These are phyloP conservation scores for Erebia aethiops DNA, from an alignment of 2,888 invertebrate species.

Conservation along the genomic window DNA sequence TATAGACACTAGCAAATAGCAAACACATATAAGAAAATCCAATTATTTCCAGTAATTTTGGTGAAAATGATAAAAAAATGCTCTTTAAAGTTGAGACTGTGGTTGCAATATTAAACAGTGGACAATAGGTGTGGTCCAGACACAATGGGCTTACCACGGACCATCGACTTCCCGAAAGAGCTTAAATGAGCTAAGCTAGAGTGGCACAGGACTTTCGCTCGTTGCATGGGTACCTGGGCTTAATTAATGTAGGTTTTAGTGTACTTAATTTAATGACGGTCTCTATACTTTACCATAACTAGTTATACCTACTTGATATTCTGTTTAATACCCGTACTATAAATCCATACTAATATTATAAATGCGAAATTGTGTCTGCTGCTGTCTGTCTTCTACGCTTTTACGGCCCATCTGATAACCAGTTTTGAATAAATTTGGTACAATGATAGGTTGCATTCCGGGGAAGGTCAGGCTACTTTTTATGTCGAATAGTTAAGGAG, in stretches of 20 bases:
- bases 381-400: too few species aligned
- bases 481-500: too few species aligned
- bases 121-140: slow-evolving; percentile 17
- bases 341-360: too few species aligned
- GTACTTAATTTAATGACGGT: not conserved
- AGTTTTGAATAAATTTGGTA: too few species aligned
- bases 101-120: slow-evolving; percentile 8
- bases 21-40: not conserved
- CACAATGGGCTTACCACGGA: slow-evolving; percentile 17
- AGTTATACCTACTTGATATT: too few species aligned
- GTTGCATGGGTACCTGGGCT: not conserved
- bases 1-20: too few species aligned
- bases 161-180: slow-evolving; percentile 19
- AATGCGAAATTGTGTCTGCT: too few species aligned
- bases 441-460: too few species aligned
- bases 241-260: slow-evolving; percentile 12
- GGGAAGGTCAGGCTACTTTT: not conserved
- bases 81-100: not conserved
- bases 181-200: slow-evolving; percentile 18
- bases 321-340: too few species aligned
- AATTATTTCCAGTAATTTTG: not conserved
- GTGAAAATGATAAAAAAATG: not conserved
- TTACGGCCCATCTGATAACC: too few species aligned
- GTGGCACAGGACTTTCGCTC: slow-evolving; percentile 12
- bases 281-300: not conserved